Percentiles rank a stretch among this genome's conserved stretches.
Evolutionary conservation across 2,888 invertebrate species (phyloP).

Genomic region (Clistopyga incitator): DNA sequence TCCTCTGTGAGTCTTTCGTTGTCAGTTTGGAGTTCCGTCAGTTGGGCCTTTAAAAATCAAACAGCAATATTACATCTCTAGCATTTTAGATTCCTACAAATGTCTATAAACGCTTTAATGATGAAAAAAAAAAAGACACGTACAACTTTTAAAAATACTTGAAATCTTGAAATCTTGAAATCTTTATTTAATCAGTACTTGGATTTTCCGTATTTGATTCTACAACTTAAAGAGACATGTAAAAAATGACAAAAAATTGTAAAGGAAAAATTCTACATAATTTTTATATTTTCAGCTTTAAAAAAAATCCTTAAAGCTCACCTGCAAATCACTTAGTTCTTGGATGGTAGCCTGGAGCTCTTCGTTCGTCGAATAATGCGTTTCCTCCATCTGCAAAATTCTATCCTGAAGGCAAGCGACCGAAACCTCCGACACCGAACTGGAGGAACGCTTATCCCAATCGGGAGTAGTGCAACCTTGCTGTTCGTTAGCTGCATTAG

Average conservation of each 20-base stretch:
- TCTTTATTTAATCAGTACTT: too few relatives aligned
- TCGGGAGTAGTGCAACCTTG: slow-evolving; percentile 91
- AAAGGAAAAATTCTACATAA: too few relatives aligned
- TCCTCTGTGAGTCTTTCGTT: slow-evolving; percentile 95
- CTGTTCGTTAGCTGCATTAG: slow-evolving; percentile 83
- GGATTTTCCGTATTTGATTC: too few relatives aligned
- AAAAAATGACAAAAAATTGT: too few relatives aligned
- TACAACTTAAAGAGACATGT: too few relatives aligned
- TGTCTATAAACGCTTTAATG: neutral
- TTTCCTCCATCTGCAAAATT: slow-evolving; percentile 96
- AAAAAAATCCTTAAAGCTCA: slow-evolving; percentile 83
- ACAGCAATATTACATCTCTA: neutral
- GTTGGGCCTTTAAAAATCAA: slow-evolving; percentile 86
- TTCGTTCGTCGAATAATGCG: slow-evolving; percentile 94
- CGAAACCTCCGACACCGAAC: slow-evolving; percentile 94
- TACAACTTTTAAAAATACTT: too few relatives aligned
- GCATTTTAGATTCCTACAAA: slow-evolving; percentile 79
- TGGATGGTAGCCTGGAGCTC: slow-evolving; percentile 97
- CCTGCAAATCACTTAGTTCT: slow-evolving; percentile 95
- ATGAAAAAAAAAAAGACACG: too few relatives aligned
- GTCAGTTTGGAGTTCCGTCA: slow-evolving; percentile 94
- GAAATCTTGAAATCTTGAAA: too few relatives aligned
- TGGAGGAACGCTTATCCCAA: slow-evolving; percentile 96
- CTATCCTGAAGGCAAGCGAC: slow-evolving; percentile 97
- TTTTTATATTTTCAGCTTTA: too few relatives aligned